Base-by-base conservation (phyloP, 2,113 vertebrate species). In the Deroptyus accipitrinus region DNA sequence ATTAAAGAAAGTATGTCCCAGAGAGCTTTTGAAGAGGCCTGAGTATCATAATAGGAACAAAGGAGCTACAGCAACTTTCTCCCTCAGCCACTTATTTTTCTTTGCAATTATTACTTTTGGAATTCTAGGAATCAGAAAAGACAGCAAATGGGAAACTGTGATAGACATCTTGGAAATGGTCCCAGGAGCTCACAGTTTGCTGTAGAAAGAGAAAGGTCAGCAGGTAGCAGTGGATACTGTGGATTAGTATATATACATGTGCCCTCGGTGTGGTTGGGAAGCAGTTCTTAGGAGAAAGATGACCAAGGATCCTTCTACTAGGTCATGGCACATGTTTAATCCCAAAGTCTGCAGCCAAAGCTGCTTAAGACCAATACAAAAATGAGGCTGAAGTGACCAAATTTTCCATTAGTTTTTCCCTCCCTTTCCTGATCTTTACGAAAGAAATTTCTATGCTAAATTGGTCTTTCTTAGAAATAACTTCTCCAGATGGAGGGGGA, bases 171-270 rank as follows among this genome's bases (percentile, higher is more conserved):
- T 85, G 44, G 44, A 83, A 73, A 70, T 12, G 27, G 28, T 35
- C 37, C 28, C 0, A 0, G 63, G 11, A 79, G 15, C 18, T 72
- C 0, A 0, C 23, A 42, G 22, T 46, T 62, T 67, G 25, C 13
- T 82, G 17, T 7, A 49, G 75, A 51, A 80, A 74, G 42, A 14
- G 62, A 61, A 67, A 83, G 13, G 49, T 64, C 72, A 82, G 44
- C 24, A 64, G 25, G 46, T 35, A 79, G 42, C 51, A 48, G 17
- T 4, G 6, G 13, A 8, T 64, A 11, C 73, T 42, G 66, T 2
- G 31, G 27, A 61, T 35, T 23, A 23, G 33, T 7, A 19, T 6
- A 22, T 14, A 49, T 9, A 5, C 4, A 9, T 37, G 17, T 64
- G 35, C 23, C 75, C 15, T 76, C 35, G 7, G 3, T 24, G 39